These are phyloP conservation scores for Tetrao urogallus DNA, from an alignment of 2,113 vertebrate genomes.

Conservation along the genomic window DNA sequence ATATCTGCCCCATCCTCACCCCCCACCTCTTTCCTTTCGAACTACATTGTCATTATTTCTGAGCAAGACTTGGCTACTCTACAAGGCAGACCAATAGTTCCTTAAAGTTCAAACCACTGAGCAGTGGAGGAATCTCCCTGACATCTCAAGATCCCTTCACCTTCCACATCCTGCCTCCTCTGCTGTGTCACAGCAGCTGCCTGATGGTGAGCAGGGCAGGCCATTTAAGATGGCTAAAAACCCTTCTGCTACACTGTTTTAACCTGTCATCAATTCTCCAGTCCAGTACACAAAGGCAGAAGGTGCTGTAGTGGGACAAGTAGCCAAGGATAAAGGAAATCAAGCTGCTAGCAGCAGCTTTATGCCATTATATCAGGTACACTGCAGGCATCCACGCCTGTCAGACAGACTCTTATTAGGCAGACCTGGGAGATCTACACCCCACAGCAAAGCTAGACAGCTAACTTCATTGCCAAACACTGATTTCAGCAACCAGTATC, in stretches of 20 bases:
- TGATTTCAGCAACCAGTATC: neutral
- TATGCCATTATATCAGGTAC: neutral
- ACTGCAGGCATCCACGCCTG: neutral
- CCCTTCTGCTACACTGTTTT: slow-evolving; percentile 7
- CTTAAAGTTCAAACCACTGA: neutral
- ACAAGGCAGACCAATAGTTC: neutral
- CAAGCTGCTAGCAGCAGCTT: neutral
- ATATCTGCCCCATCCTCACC: neutral
- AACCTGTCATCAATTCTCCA: neutral
- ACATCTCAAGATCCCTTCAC: neutral
- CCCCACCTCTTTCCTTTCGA: neutral
- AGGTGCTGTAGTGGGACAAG: neutral
- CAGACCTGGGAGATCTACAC: neutral
- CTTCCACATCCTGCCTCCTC: neutral
- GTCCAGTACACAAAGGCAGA: neutral
- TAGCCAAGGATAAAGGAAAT: neutral
- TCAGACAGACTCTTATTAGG: neutral
- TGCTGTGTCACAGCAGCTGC: slow-evolving; percentile 12
- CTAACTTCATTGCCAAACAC: neutral
- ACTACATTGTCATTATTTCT: neutral
- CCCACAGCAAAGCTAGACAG: neutral
- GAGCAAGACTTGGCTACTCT: neutral
- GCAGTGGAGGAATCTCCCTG: neutral
- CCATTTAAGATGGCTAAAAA: neutral
- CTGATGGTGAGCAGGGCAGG: neutral